Percentiles rank a stretch among this genome's conserved stretches.
These are phyloP conservation scores for Enteromius radiatus DNA, from an alignment of 2,797 vertebrate species.

Conservation along the genomic window DNA sequence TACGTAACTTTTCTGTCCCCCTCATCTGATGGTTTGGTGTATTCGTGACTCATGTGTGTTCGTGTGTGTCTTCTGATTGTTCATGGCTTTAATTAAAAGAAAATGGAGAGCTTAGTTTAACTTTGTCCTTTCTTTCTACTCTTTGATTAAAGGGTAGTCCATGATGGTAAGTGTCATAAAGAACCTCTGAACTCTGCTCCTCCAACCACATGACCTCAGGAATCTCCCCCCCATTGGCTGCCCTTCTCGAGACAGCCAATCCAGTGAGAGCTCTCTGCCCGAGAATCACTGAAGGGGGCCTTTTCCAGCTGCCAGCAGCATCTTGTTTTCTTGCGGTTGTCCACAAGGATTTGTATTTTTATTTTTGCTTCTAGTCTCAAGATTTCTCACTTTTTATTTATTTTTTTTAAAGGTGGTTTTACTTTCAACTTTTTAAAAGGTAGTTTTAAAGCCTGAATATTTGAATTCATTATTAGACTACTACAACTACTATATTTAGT, in stretches of 20 bases:
- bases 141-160: constrained; percentile 99
- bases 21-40: constrained; percentile 69
- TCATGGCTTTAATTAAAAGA: constrained; percentile 77
- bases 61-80: constrained; percentile 71
- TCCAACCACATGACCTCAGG: constrained; percentile 99
- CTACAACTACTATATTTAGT: background rate
- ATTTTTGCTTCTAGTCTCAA: constrained; percentile 82
- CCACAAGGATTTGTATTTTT: constrained; percentile 97
- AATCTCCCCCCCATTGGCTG: constrained; percentile 98
- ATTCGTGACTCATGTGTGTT: constrained; percentile 70
- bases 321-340: constrained; percentile 97
- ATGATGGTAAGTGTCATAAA: constrained; percentile 99
- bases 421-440: constrained; percentile 77
- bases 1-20: constrained; percentile 64
- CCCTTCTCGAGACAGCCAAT: constrained; percentile 98
- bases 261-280: constrained; percentile 95
- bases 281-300: constrained; percentile 99
- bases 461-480: constrained; percentile 8
- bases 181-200: constrained; percentile 99
- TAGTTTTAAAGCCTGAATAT: constrained; percentile 56
- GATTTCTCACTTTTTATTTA: constrained; percentile 83
- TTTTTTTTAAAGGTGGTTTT: constrained; percentile 71
- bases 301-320: constrained; percentile 96
- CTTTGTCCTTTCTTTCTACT: constrained; percentile 99
- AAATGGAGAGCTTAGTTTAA: constrained; percentile 96